phyloP scores from a whole-genome alignment of 2,888 invertebrate species.

The Nipponacmea schrenckii region DNA sequence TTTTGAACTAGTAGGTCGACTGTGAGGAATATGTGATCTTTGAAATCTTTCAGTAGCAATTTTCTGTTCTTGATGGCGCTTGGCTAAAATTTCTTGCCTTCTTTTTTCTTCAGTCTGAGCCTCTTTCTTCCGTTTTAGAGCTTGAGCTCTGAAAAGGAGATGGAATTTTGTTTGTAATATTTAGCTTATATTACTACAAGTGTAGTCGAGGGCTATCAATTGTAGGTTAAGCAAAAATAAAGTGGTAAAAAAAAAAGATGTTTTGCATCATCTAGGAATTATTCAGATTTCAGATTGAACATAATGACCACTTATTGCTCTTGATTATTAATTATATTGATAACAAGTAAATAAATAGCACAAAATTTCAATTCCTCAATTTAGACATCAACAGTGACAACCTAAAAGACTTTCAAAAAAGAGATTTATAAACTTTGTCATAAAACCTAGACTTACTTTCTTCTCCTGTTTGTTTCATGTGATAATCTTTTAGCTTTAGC shows the following conservation, averaged over 20 bases:
- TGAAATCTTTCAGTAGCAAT: constrained; percentile 64
- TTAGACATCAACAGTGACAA: too few species aligned
- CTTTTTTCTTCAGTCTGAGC: constrained; percentile 59
- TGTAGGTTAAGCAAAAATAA: not conserved
- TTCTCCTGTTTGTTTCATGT: constrained; percentile 57
- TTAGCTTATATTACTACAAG: not conserved
- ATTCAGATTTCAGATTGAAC: too few species aligned
- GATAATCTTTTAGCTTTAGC: constrained; percentile 50
- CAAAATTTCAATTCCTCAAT: too few species aligned
- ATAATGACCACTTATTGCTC: too few species aligned
- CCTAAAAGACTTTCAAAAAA: too few species aligned
- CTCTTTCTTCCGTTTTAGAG: constrained; percentile 52
- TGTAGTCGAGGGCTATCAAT: not conserved
- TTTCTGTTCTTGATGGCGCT: constrained; percentile 55
- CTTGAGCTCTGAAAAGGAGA: constrained; percentile 45
- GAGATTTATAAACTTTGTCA: too few species aligned
- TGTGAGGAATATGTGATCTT: constrained; percentile 46
- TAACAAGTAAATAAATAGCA: too few species aligned
- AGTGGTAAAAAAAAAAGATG: too few species aligned
- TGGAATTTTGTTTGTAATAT: not conserved
- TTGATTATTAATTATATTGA: too few species aligned
- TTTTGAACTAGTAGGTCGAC: constrained; percentile 34
- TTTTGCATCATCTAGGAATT: too few species aligned
- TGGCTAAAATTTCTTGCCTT: constrained; percentile 57
- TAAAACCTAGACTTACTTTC: constrained; percentile 46